Conservation (phyloP, 1,140 invertebrate genomes). For the Cylas formicarius region DNA sequence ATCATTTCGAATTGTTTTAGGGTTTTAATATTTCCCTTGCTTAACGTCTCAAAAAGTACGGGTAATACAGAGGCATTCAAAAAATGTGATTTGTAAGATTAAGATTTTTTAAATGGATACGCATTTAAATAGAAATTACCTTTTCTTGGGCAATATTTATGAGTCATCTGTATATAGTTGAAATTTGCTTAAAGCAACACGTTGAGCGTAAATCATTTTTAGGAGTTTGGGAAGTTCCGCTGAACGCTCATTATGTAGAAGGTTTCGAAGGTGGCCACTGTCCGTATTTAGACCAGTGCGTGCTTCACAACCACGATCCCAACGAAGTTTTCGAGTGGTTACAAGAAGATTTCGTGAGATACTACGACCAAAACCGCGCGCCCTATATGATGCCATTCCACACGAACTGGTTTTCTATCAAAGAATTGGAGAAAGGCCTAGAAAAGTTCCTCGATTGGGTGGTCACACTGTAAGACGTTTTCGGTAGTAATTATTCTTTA, state of each 20-base stretch:
- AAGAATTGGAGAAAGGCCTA: slow-evolving; percentile 73
- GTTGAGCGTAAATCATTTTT: no score
- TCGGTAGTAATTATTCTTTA: no score
- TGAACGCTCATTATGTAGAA: slow-evolving; percentile 86
- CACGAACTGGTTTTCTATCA: slow-evolving; percentile 91
- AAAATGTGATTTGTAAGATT: no score
- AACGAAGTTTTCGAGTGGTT: slow-evolving; percentile 86
- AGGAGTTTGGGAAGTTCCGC: slow-evolving; percentile 90
- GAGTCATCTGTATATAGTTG: no score
- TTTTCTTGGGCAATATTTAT: no score
- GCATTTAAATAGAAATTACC: no score
- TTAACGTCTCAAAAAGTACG: no score
- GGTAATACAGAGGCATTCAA: no score
- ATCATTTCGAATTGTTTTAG: no score
- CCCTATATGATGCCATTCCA: slow-evolving; percentile 93
- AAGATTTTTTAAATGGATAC: no score
- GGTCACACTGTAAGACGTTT: slow-evolving; percentile 65
- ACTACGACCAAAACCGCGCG: slow-evolving; percentile 80
- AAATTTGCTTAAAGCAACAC: no score
- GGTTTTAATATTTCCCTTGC: no score
- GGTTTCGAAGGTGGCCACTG: slow-evolving; percentile 86
- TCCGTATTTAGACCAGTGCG: slow-evolving; percentile 88
- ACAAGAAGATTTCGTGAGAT: slow-evolving; percentile 80
- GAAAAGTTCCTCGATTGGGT: slow-evolving; percentile 83
- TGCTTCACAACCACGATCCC: slow-evolving; percentile 79